Evolutionary conservation across 1,140 invertebrate species (phyloP).

Genomic region (Heterodera carotae): DNA sequence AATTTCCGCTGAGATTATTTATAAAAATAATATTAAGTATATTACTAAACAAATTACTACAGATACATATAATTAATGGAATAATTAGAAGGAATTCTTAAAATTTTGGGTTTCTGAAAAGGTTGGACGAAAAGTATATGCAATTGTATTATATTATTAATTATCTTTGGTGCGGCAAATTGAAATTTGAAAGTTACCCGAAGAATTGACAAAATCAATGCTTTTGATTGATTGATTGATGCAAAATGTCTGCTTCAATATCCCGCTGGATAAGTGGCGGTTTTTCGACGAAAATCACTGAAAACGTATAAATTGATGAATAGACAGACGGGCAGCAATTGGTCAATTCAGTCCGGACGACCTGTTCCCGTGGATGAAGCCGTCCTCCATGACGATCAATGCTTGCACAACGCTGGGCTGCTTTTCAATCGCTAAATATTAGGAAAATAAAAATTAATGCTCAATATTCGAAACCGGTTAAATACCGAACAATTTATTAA

Average conservation of each 20-base stretch:
- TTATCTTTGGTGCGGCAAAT: not conserved
- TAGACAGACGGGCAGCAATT: not conserved
- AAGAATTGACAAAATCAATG: not conserved
- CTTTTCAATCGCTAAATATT: slow-evolving; percentile 35
- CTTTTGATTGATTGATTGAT: not conserved
- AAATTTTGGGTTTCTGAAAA: no score
- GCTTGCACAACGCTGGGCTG: slow-evolving; percentile 62
- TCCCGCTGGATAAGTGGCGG: slow-evolving; percentile 60
- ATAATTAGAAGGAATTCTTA: no score
- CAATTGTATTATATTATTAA: no score
- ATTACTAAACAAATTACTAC: no score
- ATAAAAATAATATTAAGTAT: no score
- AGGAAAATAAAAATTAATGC: no score
- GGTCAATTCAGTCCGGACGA: not conserved
- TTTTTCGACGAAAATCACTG: slow-evolving; percentile 60
- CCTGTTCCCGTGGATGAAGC: slow-evolving; percentile 64
- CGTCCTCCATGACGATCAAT: slow-evolving; percentile 56
- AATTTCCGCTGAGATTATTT: no score
- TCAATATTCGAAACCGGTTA: not conserved
- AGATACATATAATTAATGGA: no score
- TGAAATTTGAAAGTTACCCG: not conserved
- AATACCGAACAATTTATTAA: no score
- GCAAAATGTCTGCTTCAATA: slow-evolving; percentile 35
- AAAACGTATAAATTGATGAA: slow-evolving; percentile 6
- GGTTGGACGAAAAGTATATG: no score